Percentiles rank a stretch among this genome's conserved stretches.
Conservation (phyloP, 2,797 vertebrate species). For the Neopelma chrysocephalum region DNA sequence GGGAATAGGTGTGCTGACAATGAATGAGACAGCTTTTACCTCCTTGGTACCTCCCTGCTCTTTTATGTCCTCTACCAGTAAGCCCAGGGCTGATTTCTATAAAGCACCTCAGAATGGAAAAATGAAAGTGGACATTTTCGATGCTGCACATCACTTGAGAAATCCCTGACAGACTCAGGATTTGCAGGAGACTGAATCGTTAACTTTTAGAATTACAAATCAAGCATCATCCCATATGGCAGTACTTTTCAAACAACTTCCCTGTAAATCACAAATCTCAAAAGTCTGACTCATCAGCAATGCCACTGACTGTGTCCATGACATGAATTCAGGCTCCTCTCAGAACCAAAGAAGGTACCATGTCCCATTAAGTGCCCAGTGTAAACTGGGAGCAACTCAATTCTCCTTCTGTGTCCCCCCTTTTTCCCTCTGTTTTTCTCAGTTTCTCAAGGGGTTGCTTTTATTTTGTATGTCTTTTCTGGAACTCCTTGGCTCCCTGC, state of each 20-base stretch:
- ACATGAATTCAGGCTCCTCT: neutral
- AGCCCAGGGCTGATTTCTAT: neutral
- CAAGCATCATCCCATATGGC: constrained; percentile 19
- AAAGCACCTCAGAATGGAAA: neutral
- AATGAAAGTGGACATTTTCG: neutral
- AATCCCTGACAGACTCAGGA: constrained; percentile 13
- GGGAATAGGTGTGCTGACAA: neutral
- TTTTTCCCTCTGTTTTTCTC: neutral
- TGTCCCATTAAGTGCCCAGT: neutral
- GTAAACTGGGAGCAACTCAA: neutral
- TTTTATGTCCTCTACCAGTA: neutral
- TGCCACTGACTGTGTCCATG: neutral
- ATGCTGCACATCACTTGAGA: constrained; percentile 17
- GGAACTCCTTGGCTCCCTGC: neutral
- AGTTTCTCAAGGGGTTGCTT: neutral
- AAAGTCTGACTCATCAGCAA: neutral
- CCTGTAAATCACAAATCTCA: neutral
- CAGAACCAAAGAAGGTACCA: neutral
- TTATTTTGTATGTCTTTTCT: neutral
- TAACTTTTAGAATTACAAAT: constrained; percentile 51
- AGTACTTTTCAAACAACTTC: neutral
- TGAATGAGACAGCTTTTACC: neutral
- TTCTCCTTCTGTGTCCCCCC: fast-evolving
- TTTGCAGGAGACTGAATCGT: constrained; percentile 11
- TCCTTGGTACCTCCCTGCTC: neutral